Base-by-base conservation (phyloP, 1,140 invertebrate genomes). In the Drosophila rufa region DNA sequence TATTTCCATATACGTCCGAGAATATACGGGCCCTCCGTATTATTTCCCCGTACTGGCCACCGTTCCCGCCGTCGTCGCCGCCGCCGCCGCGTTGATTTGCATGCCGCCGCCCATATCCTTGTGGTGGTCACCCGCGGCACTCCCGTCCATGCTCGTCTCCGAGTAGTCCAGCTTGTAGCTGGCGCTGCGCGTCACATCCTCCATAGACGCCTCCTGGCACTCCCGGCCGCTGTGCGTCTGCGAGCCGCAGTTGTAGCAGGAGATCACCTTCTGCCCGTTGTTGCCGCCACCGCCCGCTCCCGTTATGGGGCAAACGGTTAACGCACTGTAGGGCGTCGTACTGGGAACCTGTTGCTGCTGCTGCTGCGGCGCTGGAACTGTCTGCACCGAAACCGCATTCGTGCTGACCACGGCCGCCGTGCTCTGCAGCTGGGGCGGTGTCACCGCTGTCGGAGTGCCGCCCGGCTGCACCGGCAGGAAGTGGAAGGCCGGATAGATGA, bases 161-260 rank as follows among this genome's bases (percentile, higher is more conserved):
- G 93, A 85, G 91, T 95, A 95, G 82, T 95, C 95, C 38, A 95
- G 91, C 91, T 94, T 94, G 80, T 95, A 96, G 58, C 94, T 94
- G 58, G 95, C 94, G 50, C 94, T 94, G 62, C 95, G 94, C 11
- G 96, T 97, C 89, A 97, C 95, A 93, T 97, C 97, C 91, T 98
- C 97, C 95, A 98, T 97, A 8, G 96, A 97, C 59, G 95, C 95
- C 91, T 97, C 97, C 75, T 96, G 96, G 92, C 97, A 98, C 42
- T 98, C 97, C 67, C 94, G 93, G 2, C 97, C 97, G n/a, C 94
- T 93, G 92, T 98, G 97, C 59, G 94, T 96, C 53, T 94, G 94
- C 33, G 95, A 96, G 43, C 96, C 96, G 93, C 96, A 97, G 87
- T 97, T 97, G 92, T 95, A 97, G 82, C 95, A 96, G 17, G 94